Conservation (phyloP, 2,797 vertebrate species). For the Schizopygopsis malacanthus region DNA sequence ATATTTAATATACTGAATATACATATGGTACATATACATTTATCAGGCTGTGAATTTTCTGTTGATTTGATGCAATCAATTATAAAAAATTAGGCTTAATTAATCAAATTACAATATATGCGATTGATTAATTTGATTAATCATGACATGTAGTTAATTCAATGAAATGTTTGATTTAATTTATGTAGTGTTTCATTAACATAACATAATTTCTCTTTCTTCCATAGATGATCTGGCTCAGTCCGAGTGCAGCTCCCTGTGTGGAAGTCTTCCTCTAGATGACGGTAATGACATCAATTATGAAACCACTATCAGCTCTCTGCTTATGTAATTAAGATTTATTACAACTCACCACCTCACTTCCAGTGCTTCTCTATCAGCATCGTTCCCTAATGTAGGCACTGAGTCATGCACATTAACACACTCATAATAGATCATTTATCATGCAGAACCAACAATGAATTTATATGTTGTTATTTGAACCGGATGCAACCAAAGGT, state of each 20-base stretch:
- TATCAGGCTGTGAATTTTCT: not conserved
- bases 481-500: not conserved
- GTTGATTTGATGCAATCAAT: not conserved
- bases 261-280: constrained; percentile 87
- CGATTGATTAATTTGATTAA: not conserved
- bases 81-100: not conserved
- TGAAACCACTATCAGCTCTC: constrained; percentile 11
- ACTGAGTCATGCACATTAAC: not conserved
- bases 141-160: not conserved
- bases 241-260: constrained; percentile 91
- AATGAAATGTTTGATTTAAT: not conserved
- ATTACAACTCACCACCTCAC: not conserved
- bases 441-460: not conserved
- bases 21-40: not conserved
- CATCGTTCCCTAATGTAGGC: not conserved
- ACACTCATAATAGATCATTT: constrained; percentile 7
- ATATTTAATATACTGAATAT: not conserved
- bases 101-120: not conserved
- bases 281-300: constrained; percentile 79
- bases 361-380: not conserved
- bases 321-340: constrained; percentile 29
- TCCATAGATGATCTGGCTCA: constrained; percentile 89
- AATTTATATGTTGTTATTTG: not conserved
- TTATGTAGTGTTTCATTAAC: not conserved
- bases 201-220: constrained; percentile 30